A percentile compares a stretch with the other conserved stretches of the same genome.
Evolutionary conservation across 2,888 invertebrate species (phyloP).

Genomic region (Drosophila anomelani): DNA sequence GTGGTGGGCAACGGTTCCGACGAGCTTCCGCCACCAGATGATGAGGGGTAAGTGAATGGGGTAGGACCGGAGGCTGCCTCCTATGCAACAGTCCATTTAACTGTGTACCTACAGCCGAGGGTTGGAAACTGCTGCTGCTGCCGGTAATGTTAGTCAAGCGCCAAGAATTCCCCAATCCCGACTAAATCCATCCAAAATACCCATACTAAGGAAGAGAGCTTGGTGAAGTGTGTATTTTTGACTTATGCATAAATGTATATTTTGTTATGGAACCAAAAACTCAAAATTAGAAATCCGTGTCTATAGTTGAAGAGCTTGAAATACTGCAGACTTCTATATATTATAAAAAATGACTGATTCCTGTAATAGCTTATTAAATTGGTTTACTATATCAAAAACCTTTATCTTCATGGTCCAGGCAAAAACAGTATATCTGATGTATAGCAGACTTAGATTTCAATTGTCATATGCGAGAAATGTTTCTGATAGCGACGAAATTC

Average conservation of each 20-base stretch:
- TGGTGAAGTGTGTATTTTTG: neutral
- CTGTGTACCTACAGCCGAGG: constrained; percentile 24
- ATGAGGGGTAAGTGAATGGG: constrained; percentile 71
- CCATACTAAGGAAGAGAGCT: neutral
- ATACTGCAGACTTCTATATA: neutral
- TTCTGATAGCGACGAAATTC: neutral
- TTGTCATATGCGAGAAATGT: too few species aligned
- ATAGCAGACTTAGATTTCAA: neutral
- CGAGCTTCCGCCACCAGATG: constrained; percentile 82
- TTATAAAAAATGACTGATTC: neutral
- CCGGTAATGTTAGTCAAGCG: neutral
- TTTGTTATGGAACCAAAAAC: constrained; percentile 1
- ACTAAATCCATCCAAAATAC: constrained; percentile 3
- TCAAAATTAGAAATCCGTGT: neutral
- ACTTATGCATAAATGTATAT: neutral
- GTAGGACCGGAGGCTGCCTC: neutral
- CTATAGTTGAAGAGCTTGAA: neutral
- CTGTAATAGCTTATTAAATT: neutral
- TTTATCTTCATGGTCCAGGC: neutral
- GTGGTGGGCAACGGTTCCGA: constrained; percentile 82
- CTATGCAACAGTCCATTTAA: constrained; percentile 5
- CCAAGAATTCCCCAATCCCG: neutral
- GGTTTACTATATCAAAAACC: neutral
- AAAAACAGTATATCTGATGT: neutral
- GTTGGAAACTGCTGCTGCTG: constrained; percentile 32